Evolutionary conservation across 2,888 invertebrate species (phyloP).

Genomic region (Cerastoderma edule): DNA sequence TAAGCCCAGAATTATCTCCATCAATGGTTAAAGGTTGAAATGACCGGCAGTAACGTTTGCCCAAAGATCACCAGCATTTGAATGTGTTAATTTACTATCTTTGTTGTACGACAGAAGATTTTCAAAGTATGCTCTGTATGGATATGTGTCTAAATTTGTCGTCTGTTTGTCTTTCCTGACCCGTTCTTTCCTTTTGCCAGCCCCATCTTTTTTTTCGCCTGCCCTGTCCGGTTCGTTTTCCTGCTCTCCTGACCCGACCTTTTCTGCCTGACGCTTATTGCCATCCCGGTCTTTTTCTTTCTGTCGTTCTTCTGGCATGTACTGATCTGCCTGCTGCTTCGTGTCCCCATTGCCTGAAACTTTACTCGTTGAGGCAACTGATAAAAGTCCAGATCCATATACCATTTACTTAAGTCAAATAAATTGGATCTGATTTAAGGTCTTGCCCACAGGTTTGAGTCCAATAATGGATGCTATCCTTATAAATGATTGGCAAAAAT

Average conservation of each 20-base stretch:
- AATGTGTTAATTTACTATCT: no score
- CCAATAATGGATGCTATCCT: constrained; percentile 13
- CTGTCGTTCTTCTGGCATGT: constrained; percentile 13
- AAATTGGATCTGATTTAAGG: constrained; percentile 13
- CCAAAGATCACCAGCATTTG: no score
- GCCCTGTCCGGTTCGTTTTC: constrained; percentile 10
- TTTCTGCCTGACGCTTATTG: constrained; percentile 13
- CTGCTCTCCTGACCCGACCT: constrained; percentile 13
- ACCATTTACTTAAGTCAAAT: constrained; percentile 11
- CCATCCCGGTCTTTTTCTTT: constrained; percentile 10
- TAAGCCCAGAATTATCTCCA: no score
- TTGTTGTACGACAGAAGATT: no score
- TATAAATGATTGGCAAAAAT: constrained; percentile 13
- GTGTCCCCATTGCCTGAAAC: constrained; percentile 13
- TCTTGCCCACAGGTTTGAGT: constrained; percentile 11
- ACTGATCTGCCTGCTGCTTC: constrained; percentile 11
- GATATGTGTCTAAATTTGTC: no score
- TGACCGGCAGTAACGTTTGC: no score
- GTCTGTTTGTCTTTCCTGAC: constrained; percentile 10
- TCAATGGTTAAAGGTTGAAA: no score
- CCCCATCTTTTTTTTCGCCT: constrained; percentile 13
- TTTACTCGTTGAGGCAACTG: constrained; percentile 13
- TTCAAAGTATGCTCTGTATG: no score
- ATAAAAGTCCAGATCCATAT: constrained; percentile 10
- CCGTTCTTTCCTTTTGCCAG: constrained; percentile 11